Base-by-base conservation (phyloP, 2,113 vertebrate species). In the Synchiropus splendidus region DNA sequence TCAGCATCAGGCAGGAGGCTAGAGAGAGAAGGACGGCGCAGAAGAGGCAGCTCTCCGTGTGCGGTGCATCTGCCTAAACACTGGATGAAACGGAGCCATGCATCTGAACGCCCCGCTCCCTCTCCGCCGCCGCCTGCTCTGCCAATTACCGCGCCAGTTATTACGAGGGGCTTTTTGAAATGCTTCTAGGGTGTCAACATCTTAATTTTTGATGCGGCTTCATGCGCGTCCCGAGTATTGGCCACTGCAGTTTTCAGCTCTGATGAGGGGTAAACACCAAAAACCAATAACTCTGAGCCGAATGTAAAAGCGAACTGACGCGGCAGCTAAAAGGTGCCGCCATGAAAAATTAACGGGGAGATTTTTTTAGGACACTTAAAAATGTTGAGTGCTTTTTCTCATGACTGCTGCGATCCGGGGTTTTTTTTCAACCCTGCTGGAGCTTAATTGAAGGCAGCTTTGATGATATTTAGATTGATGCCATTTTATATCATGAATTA, bases 261-360 rank as follows among this genome's bases (percentile, higher is more conserved):
- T 72, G 77, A 73, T 75, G 76, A 79, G 72, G 77, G 67, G 79
- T 78, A 83, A 86, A 84, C 82, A 81, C 70, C 61, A 60, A 78
- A 83, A 78, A 71, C 80, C 80, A 83, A 82, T 84, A 82, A 78
- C 75, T 75, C 72, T 78, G 80, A 79, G 52, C 33, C 6, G 14
- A 71, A 78, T 68, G 58, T 78, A 77, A 82, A 79, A 75, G 75
- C 77, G 67, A 77, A 63, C 75, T 80, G 80, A 82, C 81, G 60
- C 64, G 58, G 67, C 74, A 78, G 76, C 76, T 74, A 73, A 77
- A 83, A 79, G 74, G 70, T 72, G 51, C 14, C 21, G 60, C 64
- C 64, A 80, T 83, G 58, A 82, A 82, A 83, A 79, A 80, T 79
- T 69, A 69, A 81, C 66, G 55, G 51, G 12, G 49, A 44, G 44